A percentile compares a stretch with the other conserved stretches of the same genome.
Evolutionary conservation across 2,888 invertebrate genomes (phyloP).

Genomic region (Mesorhabditis spiculigera): DNA sequence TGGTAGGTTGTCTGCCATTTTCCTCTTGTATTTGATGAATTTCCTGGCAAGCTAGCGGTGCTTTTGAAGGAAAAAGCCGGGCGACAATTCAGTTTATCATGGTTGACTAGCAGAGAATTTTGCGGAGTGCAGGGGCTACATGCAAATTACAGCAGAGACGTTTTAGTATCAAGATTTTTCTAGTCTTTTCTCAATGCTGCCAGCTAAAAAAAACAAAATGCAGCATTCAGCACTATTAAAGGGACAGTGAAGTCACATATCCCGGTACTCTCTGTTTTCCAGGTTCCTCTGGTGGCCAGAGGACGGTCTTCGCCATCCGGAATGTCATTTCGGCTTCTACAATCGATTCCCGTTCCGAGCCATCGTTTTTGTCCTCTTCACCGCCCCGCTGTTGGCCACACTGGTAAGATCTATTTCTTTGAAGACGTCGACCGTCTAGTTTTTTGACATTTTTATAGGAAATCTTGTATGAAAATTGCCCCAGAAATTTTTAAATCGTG

Average conservation of each 20-base stretch:
- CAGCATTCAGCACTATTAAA: too few species aligned
- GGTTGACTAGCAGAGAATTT: background rate
- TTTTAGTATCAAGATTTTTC: background rate
- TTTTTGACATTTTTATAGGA: background rate
- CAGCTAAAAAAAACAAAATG: conserved; percentile 6
- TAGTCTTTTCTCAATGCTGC: background rate
- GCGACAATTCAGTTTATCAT: background rate
- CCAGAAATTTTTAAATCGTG: background rate
- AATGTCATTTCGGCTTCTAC: conserved; percentile 47
- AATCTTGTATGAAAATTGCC: too few species aligned
- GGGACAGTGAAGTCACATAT: too few species aligned
- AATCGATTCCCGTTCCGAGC: conserved; percentile 48
- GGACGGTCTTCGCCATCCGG: conserved; percentile 42
- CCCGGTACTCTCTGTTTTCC: background rate
- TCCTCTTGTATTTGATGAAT: too few species aligned
- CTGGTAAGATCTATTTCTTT: conserved; percentile 22
- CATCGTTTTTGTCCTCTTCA: conserved; percentile 49
- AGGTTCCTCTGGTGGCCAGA: conserved; percentile 37
- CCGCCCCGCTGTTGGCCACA: conserved; percentile 48
- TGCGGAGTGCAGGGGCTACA: too few species aligned
- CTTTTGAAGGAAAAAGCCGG: too few species aligned
- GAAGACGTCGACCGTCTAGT: background rate
- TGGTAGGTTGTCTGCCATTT: conserved; percentile 31
- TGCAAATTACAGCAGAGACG: too few species aligned
- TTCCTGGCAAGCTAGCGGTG: too few species aligned